Percentiles rank a stretch among this genome's conserved stretches.
Conservation (phyloP, 2,797 vertebrate species). For the Gymnothorax javanicus region DNA sequence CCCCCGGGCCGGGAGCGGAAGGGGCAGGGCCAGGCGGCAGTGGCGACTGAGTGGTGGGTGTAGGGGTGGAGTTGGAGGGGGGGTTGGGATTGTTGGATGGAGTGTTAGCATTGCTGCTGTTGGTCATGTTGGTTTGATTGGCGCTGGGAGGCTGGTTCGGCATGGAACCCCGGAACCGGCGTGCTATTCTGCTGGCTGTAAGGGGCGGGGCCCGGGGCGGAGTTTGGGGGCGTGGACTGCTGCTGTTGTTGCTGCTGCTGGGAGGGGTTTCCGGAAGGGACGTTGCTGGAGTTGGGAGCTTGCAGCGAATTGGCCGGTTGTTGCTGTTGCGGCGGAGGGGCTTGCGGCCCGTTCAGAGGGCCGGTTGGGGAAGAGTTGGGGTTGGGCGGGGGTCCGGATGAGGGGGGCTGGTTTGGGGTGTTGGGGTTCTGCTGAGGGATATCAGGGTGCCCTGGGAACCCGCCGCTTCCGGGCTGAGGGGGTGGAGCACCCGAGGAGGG, state of each 20-base stretch:
- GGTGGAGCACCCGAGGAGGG: conserved; percentile 66
- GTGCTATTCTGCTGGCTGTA: conserved; percentile 87
- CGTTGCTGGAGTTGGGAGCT: conserved; percentile 69
- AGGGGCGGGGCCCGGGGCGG: conserved; percentile 73
- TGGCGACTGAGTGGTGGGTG: conserved; percentile 77
- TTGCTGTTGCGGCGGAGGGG: conserved; percentile 71
- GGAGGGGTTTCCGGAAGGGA: conserved; percentile 70
- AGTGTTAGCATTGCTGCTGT: conserved; percentile 75
- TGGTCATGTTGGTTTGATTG: conserved; percentile 74
- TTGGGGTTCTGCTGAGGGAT: conserved; percentile 71
- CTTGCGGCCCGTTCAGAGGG: conserved; percentile 74
- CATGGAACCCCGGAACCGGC: conserved; percentile 71
- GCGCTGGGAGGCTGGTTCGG: conserved; percentile 75
- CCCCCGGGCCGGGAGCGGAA: conserved; percentile 63
- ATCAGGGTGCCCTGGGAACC: conserved; percentile 75
- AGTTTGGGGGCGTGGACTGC: conserved; percentile 83
- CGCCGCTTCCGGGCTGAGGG: conserved; percentile 69
- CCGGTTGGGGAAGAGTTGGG: conserved; percentile 78
- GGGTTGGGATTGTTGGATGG: conserved; percentile 86
- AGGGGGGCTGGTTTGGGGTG: conserved; percentile 72
- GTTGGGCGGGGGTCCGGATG: conserved; percentile 71
- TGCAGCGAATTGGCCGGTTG: conserved; percentile 70
- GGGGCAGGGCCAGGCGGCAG: conserved; percentile 69
- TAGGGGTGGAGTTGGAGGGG: conserved; percentile 75
- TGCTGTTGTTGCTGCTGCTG: conserved; percentile 65